Base-by-base conservation (phyloP, 2,888 invertebrate species). In the Hybos culiciformis region DNA sequence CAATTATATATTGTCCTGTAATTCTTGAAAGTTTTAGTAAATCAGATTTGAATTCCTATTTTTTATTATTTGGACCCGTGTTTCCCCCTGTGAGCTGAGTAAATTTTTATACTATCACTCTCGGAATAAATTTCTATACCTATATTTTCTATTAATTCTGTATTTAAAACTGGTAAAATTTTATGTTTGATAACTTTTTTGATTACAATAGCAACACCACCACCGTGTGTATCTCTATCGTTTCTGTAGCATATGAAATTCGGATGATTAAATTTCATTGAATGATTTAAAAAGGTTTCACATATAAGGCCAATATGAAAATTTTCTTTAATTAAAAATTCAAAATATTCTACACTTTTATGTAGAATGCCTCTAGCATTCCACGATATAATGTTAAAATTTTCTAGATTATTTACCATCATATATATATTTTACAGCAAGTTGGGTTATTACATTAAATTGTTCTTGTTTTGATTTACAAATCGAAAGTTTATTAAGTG, bases 201-300 rank as follows among this genome's bases (percentile, higher is more conserved):
- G 7, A 39, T 14, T 7, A 39, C 39, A 29, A 39, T 15, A 17
- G 39, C 39, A 29, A 39, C 39, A n/a, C n/a, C n/a, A 31, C 31
- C 39, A 39, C 39, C 39, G 17, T 12, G 24, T 15, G n/a, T 39
- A 24, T 20, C 23, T 20, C 39, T 12, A 12, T 39, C 39, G 15
- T 29, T 12, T 29, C 32, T 39, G 18, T 18, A 39, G 8, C 29
- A 39, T 19, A 31, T 29, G 20, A 29, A 39, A 31, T 39, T 39
- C 12, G 14, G 18, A 23, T 39, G 15, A 11, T 15, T 18, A 26
- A 29, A 39, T 15, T 3, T 29, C 6, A 39, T 29, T 7, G 5
- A 19, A 18, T 26, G 18, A 18, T 39, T 39, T 39, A 26, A 29
- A 19, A 17, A 24, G 9, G 39, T 39, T 39, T 39, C 29, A 24